A percentile compares a stretch with the other conserved stretches of the same genome.
These are phyloP conservation scores for Anomalospiza imberbis DNA, from an alignment of 2,797 vertebrate species.

Conservation along the genomic window DNA sequence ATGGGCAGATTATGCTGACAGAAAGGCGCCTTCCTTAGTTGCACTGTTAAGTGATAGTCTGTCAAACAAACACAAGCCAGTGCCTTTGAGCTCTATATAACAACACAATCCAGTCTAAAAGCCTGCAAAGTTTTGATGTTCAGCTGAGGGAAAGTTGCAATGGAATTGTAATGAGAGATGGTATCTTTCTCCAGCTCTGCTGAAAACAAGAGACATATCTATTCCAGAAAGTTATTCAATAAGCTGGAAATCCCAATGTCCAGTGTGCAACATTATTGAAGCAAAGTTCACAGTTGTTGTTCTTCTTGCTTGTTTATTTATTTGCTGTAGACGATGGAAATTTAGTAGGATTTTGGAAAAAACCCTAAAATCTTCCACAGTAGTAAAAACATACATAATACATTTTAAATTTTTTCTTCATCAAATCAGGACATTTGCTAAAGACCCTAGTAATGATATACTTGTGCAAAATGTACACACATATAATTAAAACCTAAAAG, in stretches of 20 bases:
- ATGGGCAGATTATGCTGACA: constrained; percentile 20
- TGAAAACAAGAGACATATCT: not conserved
- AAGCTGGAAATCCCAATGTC: not conserved
- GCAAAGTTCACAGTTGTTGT: not conserved
- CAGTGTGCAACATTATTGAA: not conserved
- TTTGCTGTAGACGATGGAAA: not conserved
- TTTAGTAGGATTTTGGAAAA: not conserved
- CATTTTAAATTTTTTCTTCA: not conserved
- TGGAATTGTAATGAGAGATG: not conserved
- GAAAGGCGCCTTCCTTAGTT: not conserved
- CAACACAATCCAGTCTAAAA: not conserved
- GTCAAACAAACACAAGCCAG: not conserved
- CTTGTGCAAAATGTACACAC: not conserved
- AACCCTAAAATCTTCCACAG: not conserved
- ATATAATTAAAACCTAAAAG: not conserved
- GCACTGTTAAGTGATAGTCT: constrained; percentile 28
- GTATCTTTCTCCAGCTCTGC: not conserved
- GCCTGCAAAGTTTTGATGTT: not conserved
- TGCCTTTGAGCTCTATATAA: not conserved
- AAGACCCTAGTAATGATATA: not conserved
- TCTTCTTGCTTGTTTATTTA: not conserved
- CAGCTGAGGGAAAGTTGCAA: not conserved
- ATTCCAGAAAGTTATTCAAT: not conserved
- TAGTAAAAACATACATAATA: not conserved
- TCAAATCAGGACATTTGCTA: not conserved